These are phyloP conservation scores for Nematostella vectensis DNA, from an alignment of 92 coral and sea anemone species.

Conservation along the genomic window DNA sequence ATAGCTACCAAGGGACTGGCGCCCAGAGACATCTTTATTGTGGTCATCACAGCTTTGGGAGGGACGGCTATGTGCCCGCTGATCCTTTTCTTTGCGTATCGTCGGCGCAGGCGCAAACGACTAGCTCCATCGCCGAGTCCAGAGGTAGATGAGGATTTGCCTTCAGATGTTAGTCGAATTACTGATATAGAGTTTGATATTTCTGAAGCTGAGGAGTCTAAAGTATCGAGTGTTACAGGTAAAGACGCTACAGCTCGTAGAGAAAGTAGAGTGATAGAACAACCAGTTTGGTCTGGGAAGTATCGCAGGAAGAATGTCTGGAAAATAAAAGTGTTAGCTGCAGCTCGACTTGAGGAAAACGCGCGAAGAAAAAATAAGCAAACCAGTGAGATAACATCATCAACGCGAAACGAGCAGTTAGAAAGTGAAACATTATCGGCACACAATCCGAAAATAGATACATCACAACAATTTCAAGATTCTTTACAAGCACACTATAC, in stretches of 20 bases:
- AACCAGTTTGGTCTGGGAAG: not conserved
- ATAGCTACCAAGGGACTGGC: not conserved
- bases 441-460: too few species aligned
- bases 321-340: not conserved
- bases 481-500: too few species aligned
- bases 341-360: not conserved
- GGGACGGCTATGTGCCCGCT: constrained; percentile 2
- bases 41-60: constrained; percentile 7
- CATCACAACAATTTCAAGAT: too few species aligned
- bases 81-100: constrained; percentile 1
- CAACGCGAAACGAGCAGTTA: not conserved
- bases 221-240: too few species aligned
- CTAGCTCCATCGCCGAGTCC: constrained; percentile 4
- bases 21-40: constrained; percentile 6
- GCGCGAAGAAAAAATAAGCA: not conserved
- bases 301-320: not conserved
- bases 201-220: not conserved
- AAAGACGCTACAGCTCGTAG: too few species aligned
- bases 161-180: constrained; percentile 4
- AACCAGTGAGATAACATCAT: not conserved
- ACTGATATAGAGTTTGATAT: not conserved
- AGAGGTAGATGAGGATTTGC: constrained; percentile 4
- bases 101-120: not conserved
- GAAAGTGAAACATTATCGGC: too few species aligned
- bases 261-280: too few species aligned